Evolutionary conservation across 1,140 invertebrate species (phyloP).

Genomic region (Aleiodes sp.): DNA sequence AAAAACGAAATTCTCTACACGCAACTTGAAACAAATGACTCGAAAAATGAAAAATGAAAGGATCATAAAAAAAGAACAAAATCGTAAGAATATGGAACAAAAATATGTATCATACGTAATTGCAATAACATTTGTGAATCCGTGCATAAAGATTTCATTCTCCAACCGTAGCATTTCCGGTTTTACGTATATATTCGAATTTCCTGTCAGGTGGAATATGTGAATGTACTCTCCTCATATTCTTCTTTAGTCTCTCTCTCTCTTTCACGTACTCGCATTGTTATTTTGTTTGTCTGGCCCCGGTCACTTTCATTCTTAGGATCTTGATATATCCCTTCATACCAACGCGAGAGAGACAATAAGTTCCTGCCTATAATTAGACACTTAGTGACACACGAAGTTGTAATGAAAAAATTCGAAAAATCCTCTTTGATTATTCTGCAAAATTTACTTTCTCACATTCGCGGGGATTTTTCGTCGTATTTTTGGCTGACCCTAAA

Average conservation of each 20-base stretch:
- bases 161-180: constrained; percentile 23
- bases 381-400: constrained; percentile 18
- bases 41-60: neutral
- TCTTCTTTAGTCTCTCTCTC: neutral
- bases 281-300: constrained; percentile 5
- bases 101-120: constrained; percentile 26
- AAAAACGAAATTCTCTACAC: constrained; percentile 42
- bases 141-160: constrained; percentile 32
- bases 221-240: neutral
- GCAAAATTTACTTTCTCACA: neutral
- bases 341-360: constrained; percentile 4
- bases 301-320: constrained; percentile 25
- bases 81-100: constrained; percentile 1
- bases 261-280: constrained; percentile 22
- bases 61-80: neutral
- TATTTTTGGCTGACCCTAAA: constrained; percentile 30
- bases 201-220: constrained; percentile 45
- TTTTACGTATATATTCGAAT: constrained; percentile 38
- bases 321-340: constrained; percentile 16
- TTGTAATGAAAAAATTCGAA: neutral
- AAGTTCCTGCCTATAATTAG: constrained; percentile 26
- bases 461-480: constrained; percentile 6
- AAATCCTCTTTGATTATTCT: neutral
- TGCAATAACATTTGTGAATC: constrained; percentile 35
- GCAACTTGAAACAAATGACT: neutral